Conservation (phyloP, 2,113 vertebrate genomes). For the Myocastor coypus region DNA sequence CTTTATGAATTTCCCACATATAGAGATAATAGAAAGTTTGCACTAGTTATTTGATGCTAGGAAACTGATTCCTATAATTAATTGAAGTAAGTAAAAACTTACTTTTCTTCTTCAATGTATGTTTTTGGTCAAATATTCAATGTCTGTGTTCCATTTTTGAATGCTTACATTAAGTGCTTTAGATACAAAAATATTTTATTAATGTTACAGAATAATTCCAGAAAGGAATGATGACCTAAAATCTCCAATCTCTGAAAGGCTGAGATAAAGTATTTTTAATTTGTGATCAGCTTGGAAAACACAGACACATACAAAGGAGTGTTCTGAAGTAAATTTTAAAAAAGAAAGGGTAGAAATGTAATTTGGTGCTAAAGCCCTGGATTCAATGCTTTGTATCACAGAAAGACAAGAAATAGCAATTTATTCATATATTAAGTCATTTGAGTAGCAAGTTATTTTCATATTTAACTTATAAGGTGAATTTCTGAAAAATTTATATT, state of each 20-base stretch:
- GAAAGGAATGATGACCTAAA: background rate
- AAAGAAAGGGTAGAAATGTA: background rate
- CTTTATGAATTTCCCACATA: background rate
- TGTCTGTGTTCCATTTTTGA: background rate
- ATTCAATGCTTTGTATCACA: background rate
- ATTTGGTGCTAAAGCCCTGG: background rate
- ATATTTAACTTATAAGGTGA: background rate
- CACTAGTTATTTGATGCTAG: background rate
- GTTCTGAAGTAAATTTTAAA: background rate
- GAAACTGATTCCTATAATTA: background rate
- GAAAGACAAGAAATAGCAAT: background rate
- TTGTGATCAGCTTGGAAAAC: background rate
- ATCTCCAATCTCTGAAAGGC: background rate
- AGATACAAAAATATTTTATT: slow-evolving; percentile 38
- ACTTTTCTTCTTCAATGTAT: background rate
- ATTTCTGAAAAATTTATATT: background rate
- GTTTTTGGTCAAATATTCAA: background rate
- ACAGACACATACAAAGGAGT: background rate
- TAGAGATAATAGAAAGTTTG: background rate
- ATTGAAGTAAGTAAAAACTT: background rate
- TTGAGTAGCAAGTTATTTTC: background rate
- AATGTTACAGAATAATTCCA: background rate
- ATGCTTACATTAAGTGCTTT: background rate
- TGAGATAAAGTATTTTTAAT: background rate
- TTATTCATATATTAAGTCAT: background rate